phyloP scores from a whole-genome alignment of 2,888 invertebrate species.

The Pediacus dermestoides region DNA sequence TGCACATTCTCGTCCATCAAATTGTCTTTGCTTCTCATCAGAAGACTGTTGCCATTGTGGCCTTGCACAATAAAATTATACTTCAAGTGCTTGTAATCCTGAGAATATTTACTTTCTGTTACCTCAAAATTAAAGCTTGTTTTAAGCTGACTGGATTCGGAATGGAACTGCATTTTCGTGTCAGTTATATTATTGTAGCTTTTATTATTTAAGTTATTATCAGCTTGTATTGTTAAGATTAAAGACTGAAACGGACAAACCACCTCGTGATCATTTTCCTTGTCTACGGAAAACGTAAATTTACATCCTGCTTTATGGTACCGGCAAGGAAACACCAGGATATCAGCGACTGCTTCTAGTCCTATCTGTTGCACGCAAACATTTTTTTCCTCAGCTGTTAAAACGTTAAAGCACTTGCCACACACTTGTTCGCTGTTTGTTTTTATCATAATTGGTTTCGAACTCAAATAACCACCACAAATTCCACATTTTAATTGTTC shows the following conservation, averaged over 20 bases:
- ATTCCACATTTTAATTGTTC: conserved; percentile 32
- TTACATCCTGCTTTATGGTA: conserved; percentile 33
- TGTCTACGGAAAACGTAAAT: conserved; percentile 29
- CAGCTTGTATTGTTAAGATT: too few relatives aligned
- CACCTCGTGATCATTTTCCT: conserved; percentile 32
- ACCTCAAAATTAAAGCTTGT: conserved; percentile 18
- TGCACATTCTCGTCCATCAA: conserved; percentile 10
- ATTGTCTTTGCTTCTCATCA: conserved; percentile 5
- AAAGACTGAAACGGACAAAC: conserved; percentile 32
- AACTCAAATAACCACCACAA: conserved; percentile 35
- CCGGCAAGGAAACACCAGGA: conserved; percentile 37
- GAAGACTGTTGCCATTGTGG: conserved; percentile 18
- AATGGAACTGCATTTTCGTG: conserved; percentile 8
- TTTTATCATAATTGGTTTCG: conserved; percentile 30
- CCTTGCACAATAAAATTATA: conserved; percentile 23
- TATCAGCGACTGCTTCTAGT: conserved; percentile 32
- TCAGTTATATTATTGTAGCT: too few relatives aligned
- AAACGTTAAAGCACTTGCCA: conserved; percentile 38
- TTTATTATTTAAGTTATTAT: too few relatives aligned
- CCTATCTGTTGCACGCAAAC: conserved; percentile 33
- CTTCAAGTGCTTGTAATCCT: conserved; percentile 18
- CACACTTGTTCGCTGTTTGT: conserved; percentile 33
- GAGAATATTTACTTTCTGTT: conserved; percentile 18
- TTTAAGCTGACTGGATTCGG: conserved; percentile 14
- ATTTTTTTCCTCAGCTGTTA: conserved; percentile 31